phyloP scores from a whole-genome alignment of 2,888 invertebrate genomes.

The Fabriciana adippe region DNA sequence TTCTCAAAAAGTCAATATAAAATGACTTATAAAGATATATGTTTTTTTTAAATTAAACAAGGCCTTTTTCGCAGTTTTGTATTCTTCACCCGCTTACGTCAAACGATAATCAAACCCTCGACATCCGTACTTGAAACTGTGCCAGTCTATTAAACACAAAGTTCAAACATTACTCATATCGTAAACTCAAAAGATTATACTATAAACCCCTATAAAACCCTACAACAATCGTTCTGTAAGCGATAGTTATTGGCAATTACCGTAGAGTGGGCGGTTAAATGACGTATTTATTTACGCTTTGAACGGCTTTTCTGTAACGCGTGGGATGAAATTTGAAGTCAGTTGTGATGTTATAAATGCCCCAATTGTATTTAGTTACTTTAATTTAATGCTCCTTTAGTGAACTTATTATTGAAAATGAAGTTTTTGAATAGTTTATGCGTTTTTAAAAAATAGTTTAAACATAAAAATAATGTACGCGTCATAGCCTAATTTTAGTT shows the following conservation, averaged over 20 bases:
- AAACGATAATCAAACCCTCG: too few species aligned
- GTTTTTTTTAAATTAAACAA: neutral
- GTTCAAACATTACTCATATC: conserved; percentile 5
- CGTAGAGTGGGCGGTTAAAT: conserved; percentile 11
- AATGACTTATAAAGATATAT: too few species aligned
- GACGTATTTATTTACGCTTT: conserved; percentile 23
- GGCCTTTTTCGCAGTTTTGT: too few species aligned
- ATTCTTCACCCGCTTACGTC: too few species aligned
- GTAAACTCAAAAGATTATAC: conserved; percentile 11
- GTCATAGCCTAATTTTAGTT: neutral
- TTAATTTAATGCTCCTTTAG: neutral
- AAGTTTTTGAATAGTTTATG: too few species aligned
- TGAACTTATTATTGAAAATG: neutral
- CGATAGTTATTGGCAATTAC: conserved; percentile 22
- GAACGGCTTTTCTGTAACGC: conserved; percentile 14
- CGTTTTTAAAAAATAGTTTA: too few species aligned
- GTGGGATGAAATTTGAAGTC: conserved; percentile 15
- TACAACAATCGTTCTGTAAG: conserved; percentile 17
- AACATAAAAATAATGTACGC: neutral
- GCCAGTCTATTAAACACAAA: neutral
- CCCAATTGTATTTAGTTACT: conserved; percentile 5
- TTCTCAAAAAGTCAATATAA: conserved; percentile 1
- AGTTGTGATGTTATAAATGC: conserved; percentile 3
- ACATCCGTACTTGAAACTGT: neutral
- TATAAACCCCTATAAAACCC: conserved; percentile 18